phyloP scores from a whole-genome alignment of 2,888 invertebrate genomes.

The Eupeodes latifasciatus region DNA sequence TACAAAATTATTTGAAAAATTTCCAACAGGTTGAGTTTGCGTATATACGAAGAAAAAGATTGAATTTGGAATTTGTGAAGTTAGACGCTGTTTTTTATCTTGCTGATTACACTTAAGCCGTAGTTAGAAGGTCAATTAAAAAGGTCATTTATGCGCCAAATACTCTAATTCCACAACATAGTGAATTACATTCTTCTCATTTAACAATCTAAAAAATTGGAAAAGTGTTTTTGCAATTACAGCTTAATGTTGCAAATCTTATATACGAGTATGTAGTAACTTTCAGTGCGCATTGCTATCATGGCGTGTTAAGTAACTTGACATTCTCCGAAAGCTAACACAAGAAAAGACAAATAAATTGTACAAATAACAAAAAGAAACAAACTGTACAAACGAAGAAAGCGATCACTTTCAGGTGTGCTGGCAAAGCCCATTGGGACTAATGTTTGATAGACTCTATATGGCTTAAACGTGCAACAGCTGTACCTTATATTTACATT shows the following conservation, averaged over 20 bases:
- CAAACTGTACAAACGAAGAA: conserved; percentile 37
- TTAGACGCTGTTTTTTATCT: not conserved
- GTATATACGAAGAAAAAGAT: not conserved
- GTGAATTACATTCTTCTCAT: conserved; percentile 3
- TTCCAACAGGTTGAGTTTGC: conserved; percentile 44
- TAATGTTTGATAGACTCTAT: conserved; percentile 21
- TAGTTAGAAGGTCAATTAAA: conserved; percentile 47
- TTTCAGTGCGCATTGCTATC: not conserved
- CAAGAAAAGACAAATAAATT: conserved; percentile 25
- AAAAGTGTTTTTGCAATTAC: not conserved
- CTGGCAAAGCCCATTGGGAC: conserved; percentile 7
- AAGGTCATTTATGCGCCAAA: conserved; percentile 25
- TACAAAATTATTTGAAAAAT: conserved; percentile 40
- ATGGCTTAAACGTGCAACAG: conserved; percentile 24
- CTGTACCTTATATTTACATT: not conserved
- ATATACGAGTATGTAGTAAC: not conserved
- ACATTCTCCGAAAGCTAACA: conserved; percentile 22
- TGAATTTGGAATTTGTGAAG: not conserved
- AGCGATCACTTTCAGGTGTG: conserved; percentile 52
- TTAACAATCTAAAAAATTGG: not conserved
- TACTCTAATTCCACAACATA: not conserved
- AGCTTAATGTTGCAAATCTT: not conserved
- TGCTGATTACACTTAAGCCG: not conserved
- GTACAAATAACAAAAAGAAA: not conserved
- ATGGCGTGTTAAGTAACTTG: conserved; percentile 39